phyloP scores from a whole-genome alignment of 2,797 vertebrate species.

The Tapirus indicus region DNA sequence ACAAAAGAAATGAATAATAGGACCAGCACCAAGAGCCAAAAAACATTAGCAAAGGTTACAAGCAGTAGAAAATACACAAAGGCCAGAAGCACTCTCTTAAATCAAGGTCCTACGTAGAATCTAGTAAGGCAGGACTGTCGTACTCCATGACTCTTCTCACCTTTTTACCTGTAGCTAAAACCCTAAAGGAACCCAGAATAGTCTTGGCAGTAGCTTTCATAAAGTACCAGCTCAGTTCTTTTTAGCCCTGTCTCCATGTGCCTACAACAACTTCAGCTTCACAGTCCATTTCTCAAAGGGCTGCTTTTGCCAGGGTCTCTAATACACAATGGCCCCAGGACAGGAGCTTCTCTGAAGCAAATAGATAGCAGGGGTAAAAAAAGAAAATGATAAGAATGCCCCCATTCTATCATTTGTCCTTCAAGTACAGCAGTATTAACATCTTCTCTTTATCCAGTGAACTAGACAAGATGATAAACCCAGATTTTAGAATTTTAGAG shows the following conservation, averaged over 20 bases:
- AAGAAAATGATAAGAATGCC: background rate
- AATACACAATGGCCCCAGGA: background rate
- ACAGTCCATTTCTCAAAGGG: background rate
- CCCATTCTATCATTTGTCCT: background rate
- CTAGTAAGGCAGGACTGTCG: background rate
- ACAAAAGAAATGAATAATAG: background rate
- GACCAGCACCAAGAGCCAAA: background rate
- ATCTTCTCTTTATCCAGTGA: background rate
- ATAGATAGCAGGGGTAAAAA: background rate
- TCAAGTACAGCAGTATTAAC: constrained; percentile 14
- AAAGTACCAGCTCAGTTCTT: constrained; percentile 9
- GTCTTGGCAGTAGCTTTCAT: background rate
- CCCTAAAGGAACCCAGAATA: background rate
- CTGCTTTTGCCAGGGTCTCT: background rate
- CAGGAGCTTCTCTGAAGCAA: background rate
- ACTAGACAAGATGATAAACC: background rate
- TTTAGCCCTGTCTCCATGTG: background rate
- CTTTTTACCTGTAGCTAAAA: background rate
- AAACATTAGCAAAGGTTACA: background rate
- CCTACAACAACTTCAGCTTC: constrained; percentile 17
- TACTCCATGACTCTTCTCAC: background rate
- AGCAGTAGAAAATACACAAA: background rate
- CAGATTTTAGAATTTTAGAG: constrained; percentile 48
- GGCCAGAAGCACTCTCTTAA: background rate
- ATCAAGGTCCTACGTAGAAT: background rate